Evolutionary conservation across 2,113 vertebrate species (phyloP).

Genomic region (Lates calcarifer): DNA sequence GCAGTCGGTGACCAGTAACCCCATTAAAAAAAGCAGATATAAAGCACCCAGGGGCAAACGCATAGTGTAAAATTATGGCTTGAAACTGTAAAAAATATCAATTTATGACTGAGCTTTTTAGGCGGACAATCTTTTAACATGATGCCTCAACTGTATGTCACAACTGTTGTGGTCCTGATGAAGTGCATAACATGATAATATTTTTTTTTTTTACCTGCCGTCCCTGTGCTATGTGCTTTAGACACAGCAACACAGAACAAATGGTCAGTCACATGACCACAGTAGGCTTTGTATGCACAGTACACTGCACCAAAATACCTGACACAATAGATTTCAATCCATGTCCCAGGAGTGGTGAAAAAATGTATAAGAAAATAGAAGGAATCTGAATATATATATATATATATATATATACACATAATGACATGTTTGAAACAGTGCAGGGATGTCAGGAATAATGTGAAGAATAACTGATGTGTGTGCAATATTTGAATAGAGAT

Average conservation of each 20-base stretch:
- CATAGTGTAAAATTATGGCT: too few species aligned
- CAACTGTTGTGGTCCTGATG: background rate
- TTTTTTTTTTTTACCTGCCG: background rate
- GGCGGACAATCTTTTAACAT: too few species aligned
- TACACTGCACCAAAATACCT: constrained; percentile 4
- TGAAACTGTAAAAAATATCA: too few species aligned
- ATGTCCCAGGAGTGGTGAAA: constrained; percentile 1
- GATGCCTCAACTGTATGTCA: too few species aligned
- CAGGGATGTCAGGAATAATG: constrained; percentile 42
- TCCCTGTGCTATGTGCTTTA: background rate
- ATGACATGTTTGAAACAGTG: constrained; percentile 7
- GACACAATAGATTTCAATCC: constrained; percentile 12
- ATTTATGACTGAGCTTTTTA: too few species aligned
- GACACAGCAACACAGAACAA: background rate
- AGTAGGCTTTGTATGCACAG: background rate
- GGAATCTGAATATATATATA: background rate
- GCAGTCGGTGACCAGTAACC: too few species aligned
- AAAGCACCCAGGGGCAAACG: too few species aligned
- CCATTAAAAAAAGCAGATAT: too few species aligned
- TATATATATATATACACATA: too few species aligned
- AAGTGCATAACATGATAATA: background rate
- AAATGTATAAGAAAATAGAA: background rate
- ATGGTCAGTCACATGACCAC: constrained; percentile 17
- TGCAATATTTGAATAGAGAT: constrained; percentile 69
- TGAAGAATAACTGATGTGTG: constrained; percentile 57